A percentile compares a stretch with the other conserved stretches of the same genome.
Evolutionary conservation across 2,113 vertebrate species (phyloP).

Genomic region (Psammodynastes pulverulentus): DNA sequence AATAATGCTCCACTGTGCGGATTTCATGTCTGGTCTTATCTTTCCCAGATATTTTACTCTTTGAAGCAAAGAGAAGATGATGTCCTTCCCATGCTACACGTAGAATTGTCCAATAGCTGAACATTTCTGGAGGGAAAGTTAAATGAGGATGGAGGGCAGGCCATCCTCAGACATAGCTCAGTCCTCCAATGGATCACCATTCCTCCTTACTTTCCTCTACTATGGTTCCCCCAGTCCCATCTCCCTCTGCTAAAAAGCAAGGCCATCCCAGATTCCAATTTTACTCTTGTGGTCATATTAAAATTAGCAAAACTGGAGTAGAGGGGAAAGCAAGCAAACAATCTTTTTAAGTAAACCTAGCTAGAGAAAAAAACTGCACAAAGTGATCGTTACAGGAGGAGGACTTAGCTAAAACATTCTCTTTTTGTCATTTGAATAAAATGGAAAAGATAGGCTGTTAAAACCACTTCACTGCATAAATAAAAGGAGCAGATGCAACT

Average conservation of each 20-base stretch:
- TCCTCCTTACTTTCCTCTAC: background rate
- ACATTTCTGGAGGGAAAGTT: background rate
- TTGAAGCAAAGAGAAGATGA: background rate
- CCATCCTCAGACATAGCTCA: background rate
- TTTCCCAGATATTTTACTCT: background rate
- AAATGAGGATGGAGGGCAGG: background rate
- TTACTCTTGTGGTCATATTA: too few relatives aligned
- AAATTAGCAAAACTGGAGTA: background rate
- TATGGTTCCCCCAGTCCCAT: background rate
- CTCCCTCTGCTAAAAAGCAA: background rate
- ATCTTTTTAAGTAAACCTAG: background rate
- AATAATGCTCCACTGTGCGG: background rate
- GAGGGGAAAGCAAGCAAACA: background rate
- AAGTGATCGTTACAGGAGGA: background rate
- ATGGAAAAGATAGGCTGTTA: background rate
- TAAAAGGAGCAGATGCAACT: slow-evolving; percentile 18
- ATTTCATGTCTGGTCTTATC: background rate
- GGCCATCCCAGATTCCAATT: background rate
- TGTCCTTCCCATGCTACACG: background rate
- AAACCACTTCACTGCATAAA: slow-evolving; percentile 42
- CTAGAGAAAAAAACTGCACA: background rate
- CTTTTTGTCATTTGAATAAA: background rate
- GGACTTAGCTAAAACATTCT: background rate
- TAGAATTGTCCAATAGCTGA: background rate
- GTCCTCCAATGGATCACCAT: background rate